Evolutionary conservation across 2,888 invertebrate genomes (phyloP), one percentile per base, ranked within the genome.

Genomic region (Ferdinandea cuprea): DNA sequence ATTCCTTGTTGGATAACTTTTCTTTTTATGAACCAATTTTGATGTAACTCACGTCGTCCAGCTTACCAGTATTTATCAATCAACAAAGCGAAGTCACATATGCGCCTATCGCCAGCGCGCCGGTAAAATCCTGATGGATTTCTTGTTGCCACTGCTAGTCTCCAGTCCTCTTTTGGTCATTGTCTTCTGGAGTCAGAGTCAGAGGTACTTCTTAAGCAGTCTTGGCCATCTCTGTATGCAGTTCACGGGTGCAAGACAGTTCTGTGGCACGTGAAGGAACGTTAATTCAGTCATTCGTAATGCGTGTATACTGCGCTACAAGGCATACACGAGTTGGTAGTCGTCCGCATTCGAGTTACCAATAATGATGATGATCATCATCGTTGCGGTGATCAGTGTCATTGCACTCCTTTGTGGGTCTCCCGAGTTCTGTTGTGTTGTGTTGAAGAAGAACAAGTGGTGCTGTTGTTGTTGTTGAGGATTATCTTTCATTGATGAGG

Each of bases 171-270:
- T 74, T 79, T 84, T 84, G 84, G 84, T 84, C 79, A 84, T 84
- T 84, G 84, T 79, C 79, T 84, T 84, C 74, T 58, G 40, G n/a
- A n/a, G n/a, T n/a, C n/a, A n/a, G n/a, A 46, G 63, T 35, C 56
- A 74, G 61, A 56, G 54, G 35, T 48, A 74, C 61, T 83, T 83
- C 81, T 83, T 77, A 78, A 61, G 73, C 63, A 73, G 68, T 69
- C 79, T 79, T 79, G 74, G 66, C 69, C 65, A 74, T 79, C 73
- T 84, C 73, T 74, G 84, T 84, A 84, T 84, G 84, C 84, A 84
- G 79, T 84, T 84, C 84, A 84, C 84, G 84, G 79, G 84, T 84
- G 84, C 84, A 84, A 84, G 84, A 79, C 84, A 79, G 84, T 84
- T 84, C 84, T 84, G 74, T 79, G 79, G 79, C 79, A 84, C 84